Base-by-base conservation (phyloP, 2,888 invertebrate genomes). In the Drosophila recens region DNA sequence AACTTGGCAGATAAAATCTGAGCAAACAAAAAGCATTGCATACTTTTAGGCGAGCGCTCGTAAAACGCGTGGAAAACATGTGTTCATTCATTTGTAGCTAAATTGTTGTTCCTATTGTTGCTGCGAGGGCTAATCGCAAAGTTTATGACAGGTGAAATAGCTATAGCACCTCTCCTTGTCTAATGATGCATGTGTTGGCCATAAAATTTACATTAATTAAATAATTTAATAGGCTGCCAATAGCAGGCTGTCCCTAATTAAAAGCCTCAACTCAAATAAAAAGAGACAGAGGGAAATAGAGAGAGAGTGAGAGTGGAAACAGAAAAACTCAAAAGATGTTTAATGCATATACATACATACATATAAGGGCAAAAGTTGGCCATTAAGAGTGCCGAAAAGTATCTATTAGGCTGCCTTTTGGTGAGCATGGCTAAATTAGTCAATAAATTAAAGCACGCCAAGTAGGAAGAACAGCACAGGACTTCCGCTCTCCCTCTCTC, bases 191-290 rank as follows among this genome's bases (percentile, higher is more conserved):
- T 68, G 80, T 58, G 54, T 49, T 36, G 53, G n/a, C 52, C 74
- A 74, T 74, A 64, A 88, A 83, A 86, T 80, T 62, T 81, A 42
- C 79, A 81, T 73, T 81, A 84, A 89, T 84, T 84, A 80, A 80
- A 83, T 87, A 67, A 64, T 46, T 38, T 53, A 72, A 57, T 65
- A 51, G 67, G 65, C 61, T 15, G 64, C 61, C 75, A 57, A 78
- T 73, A 67, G 43, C 42, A n/a, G n/a, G 36, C 8, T 10, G 20
- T 11, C 54, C 54, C 59, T 52, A 82, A 63, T 66, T 61, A 66
- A 72, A 71, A 61, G 40, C 6, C 23, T 4, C 48, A 56, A 59
- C 40, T 20, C 49, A 58, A 59, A 52, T 17, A 33, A 56, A 54
- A 34, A 2, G 9, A 13, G n/a, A 8, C 0, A 8, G 0, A 36